phyloP scores from a whole-genome alignment of 1,140 invertebrate genomes.

The Aphaenogaster ashmeadi region DNA sequence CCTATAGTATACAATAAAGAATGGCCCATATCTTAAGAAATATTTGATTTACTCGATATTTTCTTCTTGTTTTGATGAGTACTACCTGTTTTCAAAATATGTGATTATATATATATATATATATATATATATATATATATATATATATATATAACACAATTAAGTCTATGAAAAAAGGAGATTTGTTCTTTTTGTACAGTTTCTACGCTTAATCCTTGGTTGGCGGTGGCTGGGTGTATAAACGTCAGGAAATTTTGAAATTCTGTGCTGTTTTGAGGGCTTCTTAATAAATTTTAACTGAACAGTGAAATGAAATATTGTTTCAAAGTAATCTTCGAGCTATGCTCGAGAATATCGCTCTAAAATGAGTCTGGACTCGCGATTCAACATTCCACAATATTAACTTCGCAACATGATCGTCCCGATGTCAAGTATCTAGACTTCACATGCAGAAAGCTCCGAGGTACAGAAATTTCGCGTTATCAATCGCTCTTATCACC shows the following conservation, averaged over 20 bases:
- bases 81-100: too few relatives aligned
- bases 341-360: neutral
- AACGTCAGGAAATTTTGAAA: neutral
- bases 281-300: neutral
- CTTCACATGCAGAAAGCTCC: neutral
- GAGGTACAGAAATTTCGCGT: neutral
- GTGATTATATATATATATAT: too few relatives aligned
- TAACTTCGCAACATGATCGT: neutral
- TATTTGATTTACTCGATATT: too few relatives aligned
- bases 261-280: neutral
- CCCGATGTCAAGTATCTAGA: neutral
- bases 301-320: neutral
- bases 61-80: too few relatives aligned
- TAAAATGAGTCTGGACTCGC: neutral
- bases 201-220: too few relatives aligned
- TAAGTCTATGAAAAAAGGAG: too few relatives aligned
- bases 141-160: too few relatives aligned
- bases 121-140: too few relatives aligned
- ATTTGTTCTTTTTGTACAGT: too few relatives aligned
- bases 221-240: too few relatives aligned
- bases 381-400: neutral
- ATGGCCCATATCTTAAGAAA: too few relatives aligned
- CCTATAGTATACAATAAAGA: too few relatives aligned
- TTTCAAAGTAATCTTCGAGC: neutral
- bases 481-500: slow-evolving; percentile 8